Evolutionary conservation across 2,113 vertebrate genomes (phyloP), one percentile per base, ranked within the genome.

Genomic region (Macroglossus sobrinus): DNA sequence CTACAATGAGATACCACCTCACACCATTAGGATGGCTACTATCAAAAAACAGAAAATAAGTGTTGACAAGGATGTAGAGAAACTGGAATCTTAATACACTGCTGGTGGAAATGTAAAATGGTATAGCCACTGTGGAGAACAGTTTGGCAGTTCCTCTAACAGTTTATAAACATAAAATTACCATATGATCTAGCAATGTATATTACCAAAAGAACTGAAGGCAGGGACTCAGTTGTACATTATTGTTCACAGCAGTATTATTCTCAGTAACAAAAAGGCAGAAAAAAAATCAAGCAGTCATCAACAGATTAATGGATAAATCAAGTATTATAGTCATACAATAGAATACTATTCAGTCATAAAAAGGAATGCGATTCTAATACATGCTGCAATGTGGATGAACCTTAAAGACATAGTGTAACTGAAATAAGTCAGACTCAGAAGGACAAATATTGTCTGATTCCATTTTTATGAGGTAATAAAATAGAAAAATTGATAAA

Each of bases 141-240:
- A n/a, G 61, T 69, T 47, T 59, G 38, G 50, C 18, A 16, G 22
- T 78, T 93, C 50, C 82, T 85, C 38, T 24, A 68, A 93, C 76
- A 84, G 38, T 45, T 93, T 55, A 78, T 76, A 93, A 78, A 68
- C 59, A 57, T 45, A 59, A 35, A 93, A 93, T 59, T 86, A 84
- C 13, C 21, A 84, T 40, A 43, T 40, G 21, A 75, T 43, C 4
- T 28, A 92, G 55, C 59, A 76, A 76, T 24, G 61, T 47, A 59
- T 45, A 84, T 50, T 30, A 33, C 19, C 26, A 38, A 64, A 84
- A 74, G n/a, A 92, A 75, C 26, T n/a, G 26, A 93, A 68, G 33
- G 33, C 38, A 57, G 26, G 33, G 30, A 59, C 33, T 64, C 72
- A 68, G n/a, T 4, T 26, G 45, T 64, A 92, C 9, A 76, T 30